Evolutionary conservation across 64 coral and sea anemone species (phyloP).

Genomic region (Actinia equina): DNA sequence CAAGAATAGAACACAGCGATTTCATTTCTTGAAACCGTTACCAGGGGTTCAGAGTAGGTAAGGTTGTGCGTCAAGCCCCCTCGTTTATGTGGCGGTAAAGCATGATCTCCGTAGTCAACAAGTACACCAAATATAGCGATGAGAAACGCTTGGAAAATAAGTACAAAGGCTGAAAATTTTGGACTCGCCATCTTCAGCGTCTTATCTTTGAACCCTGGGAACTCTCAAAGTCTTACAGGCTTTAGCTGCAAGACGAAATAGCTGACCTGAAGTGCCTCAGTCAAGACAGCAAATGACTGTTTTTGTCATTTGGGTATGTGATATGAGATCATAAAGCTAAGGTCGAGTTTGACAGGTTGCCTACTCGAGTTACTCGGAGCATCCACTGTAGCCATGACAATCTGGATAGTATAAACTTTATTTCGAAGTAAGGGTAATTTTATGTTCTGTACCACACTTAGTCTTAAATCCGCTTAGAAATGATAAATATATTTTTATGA

Average conservation of each 20-base stretch:
- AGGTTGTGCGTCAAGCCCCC: background rate
- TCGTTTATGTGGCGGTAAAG: slow-evolving; percentile 34
- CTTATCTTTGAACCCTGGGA: background rate
- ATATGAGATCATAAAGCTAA: background rate
- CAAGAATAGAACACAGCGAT: slow-evolving; percentile 60
- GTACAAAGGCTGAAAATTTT: slow-evolving; percentile 47
- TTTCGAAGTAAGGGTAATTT: no score
- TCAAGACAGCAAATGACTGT: background rate
- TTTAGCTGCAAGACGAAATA: background rate
- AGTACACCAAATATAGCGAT: slow-evolving; percentile 57
- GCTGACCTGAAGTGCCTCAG: background rate
- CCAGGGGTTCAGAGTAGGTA: slow-evolving; percentile 3
- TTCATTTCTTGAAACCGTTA: slow-evolving; percentile 27
- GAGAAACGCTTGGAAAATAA: slow-evolving; percentile 37
- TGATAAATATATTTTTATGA: no score
- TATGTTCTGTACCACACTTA: no score
- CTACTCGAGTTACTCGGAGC: background rate
- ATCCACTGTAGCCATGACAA: background rate
- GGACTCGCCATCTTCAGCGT: background rate
- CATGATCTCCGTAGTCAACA: slow-evolving; percentile 63
- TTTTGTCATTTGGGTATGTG: background rate
- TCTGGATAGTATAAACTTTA: background rate
- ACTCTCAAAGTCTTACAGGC: background rate
- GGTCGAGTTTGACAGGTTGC: background rate
- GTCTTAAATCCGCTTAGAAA: no score